These are phyloP conservation scores for Lagorchestes hirsutus DNA, from an alignment of 2,797 vertebrate genomes.

Conservation along the genomic window DNA sequence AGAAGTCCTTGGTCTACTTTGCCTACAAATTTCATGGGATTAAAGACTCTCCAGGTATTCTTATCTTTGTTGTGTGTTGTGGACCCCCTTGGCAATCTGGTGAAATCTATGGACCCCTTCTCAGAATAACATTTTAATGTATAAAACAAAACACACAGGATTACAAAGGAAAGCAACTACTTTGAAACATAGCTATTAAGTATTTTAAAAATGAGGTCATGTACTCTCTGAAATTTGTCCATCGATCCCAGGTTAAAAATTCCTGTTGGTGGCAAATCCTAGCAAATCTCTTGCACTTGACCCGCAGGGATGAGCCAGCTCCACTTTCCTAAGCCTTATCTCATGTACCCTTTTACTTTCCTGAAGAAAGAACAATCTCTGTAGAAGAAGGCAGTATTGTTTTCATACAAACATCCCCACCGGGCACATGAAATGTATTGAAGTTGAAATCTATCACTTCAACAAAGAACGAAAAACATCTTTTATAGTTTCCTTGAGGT, in stretches of 20 bases:
- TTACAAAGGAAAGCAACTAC: not conserved
- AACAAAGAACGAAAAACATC: not conserved
- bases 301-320: not conserved
- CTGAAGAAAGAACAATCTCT: not conserved
- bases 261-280: not conserved
- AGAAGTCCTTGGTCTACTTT: not conserved
- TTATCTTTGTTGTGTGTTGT: not conserved
- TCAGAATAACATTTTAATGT: not conserved
- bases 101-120: not conserved
- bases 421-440: not conserved
- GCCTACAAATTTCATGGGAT: not conserved
- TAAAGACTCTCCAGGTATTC: not conserved
- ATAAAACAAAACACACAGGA: not conserved
- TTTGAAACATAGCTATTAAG: not conserved
- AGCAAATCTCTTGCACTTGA: not conserved
- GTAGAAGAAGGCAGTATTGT: not conserved
- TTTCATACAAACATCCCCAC: not conserved
- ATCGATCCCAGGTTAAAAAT: not conserved
- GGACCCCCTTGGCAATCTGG: not conserved
- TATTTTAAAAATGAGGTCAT: not conserved
- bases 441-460: not conserved
- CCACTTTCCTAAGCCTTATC: not conserved
- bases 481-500: not conserved
- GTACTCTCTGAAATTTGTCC: not conserved
- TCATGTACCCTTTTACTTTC: conserved; percentile 3